These are phyloP conservation scores for Pristis pectinata DNA, from an alignment of 2,797 vertebrate species.

Conservation along the genomic window DNA sequence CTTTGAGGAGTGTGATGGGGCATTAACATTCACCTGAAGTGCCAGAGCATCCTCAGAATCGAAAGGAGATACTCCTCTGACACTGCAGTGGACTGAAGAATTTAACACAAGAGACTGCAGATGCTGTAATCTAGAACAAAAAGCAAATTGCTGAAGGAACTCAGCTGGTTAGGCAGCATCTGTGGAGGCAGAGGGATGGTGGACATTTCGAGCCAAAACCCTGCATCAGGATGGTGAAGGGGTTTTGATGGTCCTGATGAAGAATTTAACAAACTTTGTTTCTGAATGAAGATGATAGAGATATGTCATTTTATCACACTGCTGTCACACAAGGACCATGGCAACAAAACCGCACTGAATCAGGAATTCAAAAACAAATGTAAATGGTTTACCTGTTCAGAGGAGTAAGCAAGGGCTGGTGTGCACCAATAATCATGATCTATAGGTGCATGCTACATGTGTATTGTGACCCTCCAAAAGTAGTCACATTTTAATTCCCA, in stretches of 20 bases:
- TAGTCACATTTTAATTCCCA: no score
- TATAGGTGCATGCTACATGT: no score
- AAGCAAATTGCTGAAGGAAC: no score
- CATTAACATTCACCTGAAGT: background rate
- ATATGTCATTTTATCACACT: background rate
- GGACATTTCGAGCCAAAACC: no score
- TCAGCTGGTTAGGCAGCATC: no score
- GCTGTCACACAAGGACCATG: background rate
- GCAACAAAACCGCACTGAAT: background rate
- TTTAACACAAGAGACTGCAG: no score
- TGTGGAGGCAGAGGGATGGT: no score
- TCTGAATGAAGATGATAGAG: background rate
- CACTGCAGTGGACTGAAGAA: background rate
- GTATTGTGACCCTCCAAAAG: no score
- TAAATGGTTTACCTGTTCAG: background rate
- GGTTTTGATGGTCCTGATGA: background rate
- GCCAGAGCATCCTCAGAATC: background rate
- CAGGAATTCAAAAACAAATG: background rate
- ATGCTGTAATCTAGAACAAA: no score
- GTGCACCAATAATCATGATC: no score
- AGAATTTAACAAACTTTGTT: background rate
- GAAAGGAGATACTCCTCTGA: background rate
- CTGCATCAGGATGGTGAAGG: no score
- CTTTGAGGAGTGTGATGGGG: background rate
- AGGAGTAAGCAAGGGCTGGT: no score